A percentile compares a stretch with the other conserved stretches of the same genome.
phyloP scores from a whole-genome alignment of 1,140 invertebrate genomes.

The Formica selysi region DNA sequence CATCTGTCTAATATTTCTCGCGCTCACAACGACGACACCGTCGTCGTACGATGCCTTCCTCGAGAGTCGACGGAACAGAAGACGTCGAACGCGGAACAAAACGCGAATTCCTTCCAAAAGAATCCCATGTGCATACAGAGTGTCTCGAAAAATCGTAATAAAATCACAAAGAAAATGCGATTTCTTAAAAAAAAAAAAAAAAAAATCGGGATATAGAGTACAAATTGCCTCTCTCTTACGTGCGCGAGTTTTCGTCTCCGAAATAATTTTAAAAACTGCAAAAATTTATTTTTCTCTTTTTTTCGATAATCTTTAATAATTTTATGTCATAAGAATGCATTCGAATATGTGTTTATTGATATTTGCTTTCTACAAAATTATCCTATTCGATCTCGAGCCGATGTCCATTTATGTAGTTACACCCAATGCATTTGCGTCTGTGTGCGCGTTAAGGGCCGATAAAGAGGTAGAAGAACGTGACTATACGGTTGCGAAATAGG shows the following conservation, averaged over 20 bases:
- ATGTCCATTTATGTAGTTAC: background rate
- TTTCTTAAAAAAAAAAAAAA: background rate
- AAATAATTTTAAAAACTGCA: background rate
- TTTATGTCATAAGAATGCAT: too few relatives aligned
- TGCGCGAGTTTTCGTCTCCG: background rate
- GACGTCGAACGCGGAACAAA: constrained; percentile 64
- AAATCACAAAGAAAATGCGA: background rate
- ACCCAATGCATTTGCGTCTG: background rate
- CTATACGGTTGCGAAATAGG: constrained; percentile 29
- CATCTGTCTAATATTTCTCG: constrained; percentile 74
- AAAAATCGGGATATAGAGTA: background rate
- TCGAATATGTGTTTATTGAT: background rate
- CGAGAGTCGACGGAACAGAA: constrained; percentile 29
- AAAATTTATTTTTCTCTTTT: background rate
- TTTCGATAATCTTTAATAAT: background rate
- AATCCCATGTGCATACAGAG: constrained; percentile 51
- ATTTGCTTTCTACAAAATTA: background rate
- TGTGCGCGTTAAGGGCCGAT: constrained; percentile 33
- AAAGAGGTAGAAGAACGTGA: constrained; percentile 30
- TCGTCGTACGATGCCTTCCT: constrained; percentile 1
- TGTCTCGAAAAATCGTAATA: background rate
- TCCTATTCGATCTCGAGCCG: background rate
- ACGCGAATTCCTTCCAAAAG: constrained; percentile 67
- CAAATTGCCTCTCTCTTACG: background rate
- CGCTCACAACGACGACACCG: constrained; percentile 35